Base-by-base conservation (phyloP, 1,140 invertebrate genomes). In the Caerostris darwini region DNA sequence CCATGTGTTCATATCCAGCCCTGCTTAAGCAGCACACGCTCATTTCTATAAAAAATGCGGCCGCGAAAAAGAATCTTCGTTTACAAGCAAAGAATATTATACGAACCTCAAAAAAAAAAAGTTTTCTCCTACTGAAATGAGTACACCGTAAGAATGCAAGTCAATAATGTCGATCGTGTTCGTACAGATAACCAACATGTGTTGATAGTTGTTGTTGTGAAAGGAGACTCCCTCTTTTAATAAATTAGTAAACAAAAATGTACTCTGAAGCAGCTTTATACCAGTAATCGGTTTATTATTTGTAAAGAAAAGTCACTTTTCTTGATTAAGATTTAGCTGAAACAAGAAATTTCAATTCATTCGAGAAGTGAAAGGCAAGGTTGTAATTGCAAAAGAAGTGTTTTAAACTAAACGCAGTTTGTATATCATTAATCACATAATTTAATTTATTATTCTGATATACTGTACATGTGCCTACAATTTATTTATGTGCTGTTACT, bases 341-440 rank as follows among this genome's bases (percentile, higher is more conserved):
- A 34, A 34, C 7, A 86, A 86, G 83, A 3, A 14, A 34, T 4
- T 86, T 3, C 8, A 86, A n/a, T 3, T 14, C 61, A 86, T 86
- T 86, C n/a, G 83, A 86, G 83, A 86, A 86, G 83, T 53, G 83
- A 34, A n/a, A 17, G 83, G 56, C 56, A 86, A 86, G 56, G 59
- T 34, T 8, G 7, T 86, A 7, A 7, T 10, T 86, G 14, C 83
- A 14, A 86, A 86, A 34, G 83, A 8, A 86, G n/a, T 86, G 7
- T 8, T 86, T 34, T 6, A 14, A 61, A 8, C 5, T 14, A 86
- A 86, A 71, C 1, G 17, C 67, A 71, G 17, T 14, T 71, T 7
- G 10, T 59, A 10, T 59, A 59, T 3, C 58, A 10, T 59, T 10
- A 59, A 59, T 59, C 7, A 59, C 58, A 59, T 59, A 7, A 7